phyloP scores from a whole-genome alignment of 1,140 invertebrate genomes.

The Drosophila truncata region DNA sequence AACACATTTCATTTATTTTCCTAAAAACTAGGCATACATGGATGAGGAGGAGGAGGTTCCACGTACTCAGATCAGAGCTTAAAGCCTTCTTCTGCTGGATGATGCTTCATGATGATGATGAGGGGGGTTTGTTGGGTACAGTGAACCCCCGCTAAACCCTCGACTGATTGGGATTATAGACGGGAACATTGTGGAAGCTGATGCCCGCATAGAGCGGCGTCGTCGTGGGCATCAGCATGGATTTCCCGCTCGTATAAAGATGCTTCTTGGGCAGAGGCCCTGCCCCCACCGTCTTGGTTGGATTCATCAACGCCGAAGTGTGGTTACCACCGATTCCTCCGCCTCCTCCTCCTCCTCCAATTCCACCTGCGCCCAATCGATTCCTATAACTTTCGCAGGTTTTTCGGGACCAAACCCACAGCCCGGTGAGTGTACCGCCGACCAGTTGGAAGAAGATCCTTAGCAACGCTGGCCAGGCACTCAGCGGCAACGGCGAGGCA shows the following conservation, averaged over 20 bases:
- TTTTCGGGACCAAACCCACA: conserved; percentile 97
- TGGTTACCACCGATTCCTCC: conserved; percentile 18
- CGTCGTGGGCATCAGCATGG: conserved; percentile 42
- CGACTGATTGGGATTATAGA: conserved; percentile 75
- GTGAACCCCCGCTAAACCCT: conserved; percentile 49
- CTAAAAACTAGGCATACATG: conserved; percentile 23
- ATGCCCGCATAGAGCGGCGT: conserved; percentile 79
- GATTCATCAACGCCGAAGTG: conserved; percentile 55
- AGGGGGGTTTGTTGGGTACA: neutral
- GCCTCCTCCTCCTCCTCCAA: too few species aligned
- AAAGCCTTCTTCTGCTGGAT: conserved; percentile 26
- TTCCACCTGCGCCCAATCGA: conserved; percentile 50
- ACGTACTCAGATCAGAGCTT: conserved; percentile 41
- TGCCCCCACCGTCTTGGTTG: conserved; percentile 36
- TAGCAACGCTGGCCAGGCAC: conserved; percentile 86
- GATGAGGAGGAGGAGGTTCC: too few species aligned
- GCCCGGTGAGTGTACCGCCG: conserved; percentile 93
- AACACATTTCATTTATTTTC: conserved; percentile 74
- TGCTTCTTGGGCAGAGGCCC: conserved; percentile 69
- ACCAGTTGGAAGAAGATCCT: conserved; percentile 92
- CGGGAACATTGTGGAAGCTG: conserved; percentile 84
- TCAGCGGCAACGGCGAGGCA: conserved; percentile 78
- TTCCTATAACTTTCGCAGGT: conserved; percentile 87
- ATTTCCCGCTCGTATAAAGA: conserved; percentile 75
- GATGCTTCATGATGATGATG: neutral